These are phyloP conservation scores for Chalcis sispes DNA, from an alignment of 2,888 invertebrate species.

Conservation along the genomic window DNA sequence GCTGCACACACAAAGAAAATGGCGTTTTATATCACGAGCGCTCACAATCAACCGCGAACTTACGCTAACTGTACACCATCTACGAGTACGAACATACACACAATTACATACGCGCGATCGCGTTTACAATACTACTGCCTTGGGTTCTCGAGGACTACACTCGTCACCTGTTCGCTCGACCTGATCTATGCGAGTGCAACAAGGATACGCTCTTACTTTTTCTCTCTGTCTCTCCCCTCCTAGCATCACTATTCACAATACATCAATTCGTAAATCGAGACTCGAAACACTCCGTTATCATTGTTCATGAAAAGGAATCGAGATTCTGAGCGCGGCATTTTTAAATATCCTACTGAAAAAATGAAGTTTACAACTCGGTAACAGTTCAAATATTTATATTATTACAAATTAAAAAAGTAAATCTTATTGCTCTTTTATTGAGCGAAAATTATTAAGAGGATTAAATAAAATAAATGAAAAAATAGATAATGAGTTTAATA, in stretches of 20 bases:
- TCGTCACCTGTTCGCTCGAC: constrained; percentile 27
- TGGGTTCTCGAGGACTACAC: background rate
- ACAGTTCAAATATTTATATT: no score
- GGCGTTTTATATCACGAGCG: constrained; percentile 43
- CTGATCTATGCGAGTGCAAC: background rate
- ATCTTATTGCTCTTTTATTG: no score
- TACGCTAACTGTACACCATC: no score
- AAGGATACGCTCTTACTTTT: background rate
- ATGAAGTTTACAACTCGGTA: no score
- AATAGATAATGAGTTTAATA: no score
- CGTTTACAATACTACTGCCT: background rate
- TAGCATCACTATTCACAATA: background rate
- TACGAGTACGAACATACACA: background rate
- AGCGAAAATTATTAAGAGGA: no score
- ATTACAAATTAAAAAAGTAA: no score
- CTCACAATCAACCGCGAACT: constrained; percentile 32
- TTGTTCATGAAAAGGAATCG: constrained; percentile 1
- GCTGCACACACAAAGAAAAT: constrained; percentile 53
- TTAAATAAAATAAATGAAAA: no score
- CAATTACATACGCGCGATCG: background rate
- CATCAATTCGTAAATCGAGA: constrained; percentile 18
- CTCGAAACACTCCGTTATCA: constrained; percentile 4
- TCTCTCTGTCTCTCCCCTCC: background rate
- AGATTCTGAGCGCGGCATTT: no score
- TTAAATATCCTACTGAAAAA: no score